Base-by-base conservation (phyloP, 2,113 vertebrate genomes). In the Hystrix cristata region DNA sequence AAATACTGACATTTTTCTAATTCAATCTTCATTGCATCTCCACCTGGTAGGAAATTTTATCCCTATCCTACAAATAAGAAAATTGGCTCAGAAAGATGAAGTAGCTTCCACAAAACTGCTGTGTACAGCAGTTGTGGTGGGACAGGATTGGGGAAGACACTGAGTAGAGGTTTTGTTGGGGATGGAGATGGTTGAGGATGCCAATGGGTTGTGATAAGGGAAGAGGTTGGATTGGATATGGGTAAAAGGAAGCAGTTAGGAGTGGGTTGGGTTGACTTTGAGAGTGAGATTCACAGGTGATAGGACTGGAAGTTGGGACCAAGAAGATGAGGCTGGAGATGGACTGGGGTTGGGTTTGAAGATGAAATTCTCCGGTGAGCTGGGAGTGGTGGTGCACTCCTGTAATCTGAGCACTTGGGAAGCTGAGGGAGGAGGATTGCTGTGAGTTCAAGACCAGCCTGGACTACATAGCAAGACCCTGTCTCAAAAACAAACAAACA, bases 41-140 rank as follows among this genome's bases (percentile, higher is more conserved):
- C 62, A 89, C 0, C 2, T 69, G 46, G 71, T 57, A 31, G 67
- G 59, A 57, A 80, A n/a, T 48, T 8, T 87, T 31, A 79, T n/a
- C 69, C 51, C 15, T 2, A 21, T 12, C 46, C 59, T 87, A 59
- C 43, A 64, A 83, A 88, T 48, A 46, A 79, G 80, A 80, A 87
- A 59, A 88, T 34, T 60, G 95, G 25, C 84, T 90, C 53, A 65
- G 91, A 93, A 59, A 93, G 71, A 15, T 14, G 7, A 83, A 65
- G 55, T 38, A 46, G 31, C 59, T 84, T 86, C 55, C 62, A 64
- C 53, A n/a, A 84, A 71, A n/a, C 46, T 43, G 51, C 67, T 38
- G 38, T 38, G 38, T 38, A 82, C 65, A 82, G 29, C 72, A 6
- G 55, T 5, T 18, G 51, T n/a, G 13, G 25, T 13, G 57, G 46